Conservation (phyloP, 2,797 vertebrate species). For the Todus mexicanus region DNA sequence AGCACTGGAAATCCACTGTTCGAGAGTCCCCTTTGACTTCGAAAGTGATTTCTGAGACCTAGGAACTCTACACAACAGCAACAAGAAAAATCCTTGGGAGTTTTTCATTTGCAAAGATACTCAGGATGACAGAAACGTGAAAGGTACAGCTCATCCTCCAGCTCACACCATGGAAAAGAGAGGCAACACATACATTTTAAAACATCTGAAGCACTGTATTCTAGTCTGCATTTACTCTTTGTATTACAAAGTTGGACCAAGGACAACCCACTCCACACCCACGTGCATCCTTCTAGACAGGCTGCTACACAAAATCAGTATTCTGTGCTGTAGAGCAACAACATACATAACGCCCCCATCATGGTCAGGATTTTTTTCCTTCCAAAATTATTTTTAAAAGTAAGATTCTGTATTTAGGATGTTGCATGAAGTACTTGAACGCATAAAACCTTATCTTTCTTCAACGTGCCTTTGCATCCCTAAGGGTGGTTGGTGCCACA, state of each 20-base stretch:
- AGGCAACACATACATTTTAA: background rate
- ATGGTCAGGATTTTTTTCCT: background rate
- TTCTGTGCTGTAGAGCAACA: background rate
- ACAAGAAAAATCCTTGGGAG: background rate
- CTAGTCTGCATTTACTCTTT: background rate
- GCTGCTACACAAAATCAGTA: background rate
- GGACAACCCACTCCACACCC: background rate
- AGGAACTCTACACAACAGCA: background rate
- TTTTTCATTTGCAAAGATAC: background rate
- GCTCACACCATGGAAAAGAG: background rate
- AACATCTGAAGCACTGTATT: background rate
- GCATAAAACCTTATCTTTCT: background rate
- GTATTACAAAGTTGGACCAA: background rate
- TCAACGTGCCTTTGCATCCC: background rate
- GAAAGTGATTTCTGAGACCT: background rate
- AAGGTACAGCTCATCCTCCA: background rate
- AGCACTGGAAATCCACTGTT: background rate
- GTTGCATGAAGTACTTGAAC: background rate
- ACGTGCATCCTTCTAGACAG: background rate
- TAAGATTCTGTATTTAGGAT: background rate
- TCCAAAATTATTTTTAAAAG: background rate
- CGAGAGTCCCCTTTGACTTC: background rate
- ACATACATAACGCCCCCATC: background rate
- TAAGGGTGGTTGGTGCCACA: accelerated
- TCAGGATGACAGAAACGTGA: background rate